phyloP scores from a whole-genome alignment of 2,888 invertebrate species.

The Slavum lentiscoides region DNA sequence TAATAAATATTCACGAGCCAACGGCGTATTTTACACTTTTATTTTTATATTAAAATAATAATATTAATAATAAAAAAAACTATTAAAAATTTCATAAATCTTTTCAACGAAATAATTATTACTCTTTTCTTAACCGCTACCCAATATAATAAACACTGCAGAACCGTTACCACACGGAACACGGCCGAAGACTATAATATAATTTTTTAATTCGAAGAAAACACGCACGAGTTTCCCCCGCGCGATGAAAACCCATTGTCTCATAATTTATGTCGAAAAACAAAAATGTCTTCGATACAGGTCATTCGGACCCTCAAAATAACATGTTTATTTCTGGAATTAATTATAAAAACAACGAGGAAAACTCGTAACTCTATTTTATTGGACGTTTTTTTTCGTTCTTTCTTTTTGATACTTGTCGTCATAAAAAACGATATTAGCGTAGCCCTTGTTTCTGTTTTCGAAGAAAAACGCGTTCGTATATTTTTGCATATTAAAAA shows the following conservation, averaged over 20 bases:
- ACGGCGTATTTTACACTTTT: too few relatives aligned
- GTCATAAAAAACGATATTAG: neutral
- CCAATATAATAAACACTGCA: neutral
- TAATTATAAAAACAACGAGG: constrained; percentile 23
- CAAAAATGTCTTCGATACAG: constrained; percentile 5
- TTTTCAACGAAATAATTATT: constrained; percentile 21
- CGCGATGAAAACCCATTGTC: constrained; percentile 13
- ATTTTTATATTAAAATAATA: too few relatives aligned
- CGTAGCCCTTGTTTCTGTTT: neutral
- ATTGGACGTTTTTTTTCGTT: constrained; percentile 14
- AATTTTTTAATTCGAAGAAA: constrained; percentile 1
- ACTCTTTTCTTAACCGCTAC: neutral
- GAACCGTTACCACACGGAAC: neutral
- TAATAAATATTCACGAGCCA: too few relatives aligned
- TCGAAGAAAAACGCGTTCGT: neutral
- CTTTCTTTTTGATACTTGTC: neutral
- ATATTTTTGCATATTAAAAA: constrained; percentile 28
- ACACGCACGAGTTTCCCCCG: neutral
- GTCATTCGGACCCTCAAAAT: constrained; percentile 14
- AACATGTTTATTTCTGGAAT: constrained; percentile 3
- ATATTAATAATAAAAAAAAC: too few relatives aligned
- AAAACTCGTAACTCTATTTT: constrained; percentile 18
- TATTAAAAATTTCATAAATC: neutral
- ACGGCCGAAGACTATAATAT: neutral
- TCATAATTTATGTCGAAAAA: constrained; percentile 14